Evolutionary conservation across 2,113 vertebrate genomes (phyloP), one percentile per base, ranked within the genome.

Genomic region (Vireo altiloquus): DNA sequence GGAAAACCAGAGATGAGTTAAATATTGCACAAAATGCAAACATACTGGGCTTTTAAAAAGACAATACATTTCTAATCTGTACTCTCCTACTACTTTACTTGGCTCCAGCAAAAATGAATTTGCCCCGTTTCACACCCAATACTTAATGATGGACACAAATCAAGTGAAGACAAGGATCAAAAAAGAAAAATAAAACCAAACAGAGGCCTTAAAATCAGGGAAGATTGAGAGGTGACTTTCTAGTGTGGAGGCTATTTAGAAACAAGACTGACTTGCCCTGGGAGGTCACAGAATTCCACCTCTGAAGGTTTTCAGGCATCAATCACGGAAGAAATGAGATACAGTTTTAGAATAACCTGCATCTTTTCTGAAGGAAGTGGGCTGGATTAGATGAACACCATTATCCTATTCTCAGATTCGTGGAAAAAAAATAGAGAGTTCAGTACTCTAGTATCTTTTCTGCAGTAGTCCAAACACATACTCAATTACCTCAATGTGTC

Each of bases 121-220:
- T 40, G 18, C 17, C 7, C 13, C 8, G 44, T 81, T 63, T 65
- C 52, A 70, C 1, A 4, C 17, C 20, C 35, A 53, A 18, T 25
- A 46, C 23, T 70, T 66, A 63, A 30, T 0, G 2, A 66, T 0
- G 0, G 30, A 85, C 21, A 15, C 1, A 30, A 52, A 82, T 64
- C 9, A 66, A 61, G 33, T 27, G 60, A 44, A 57, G 18, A 90
- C 7, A 28, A 13, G 10, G 10, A 84, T 5, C 7, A 42, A 16
- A 30, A 56, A 71, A 52, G 19, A 60, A 86, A 92, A 90, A 68
- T 18, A 68, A 77, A 81, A 77, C 1, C 47, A n/a, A 59, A 7
- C 3, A 61, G 47, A 84, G 12, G 6, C 25, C 52, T 78, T 54
- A 53, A 78, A 82, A 87, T 3, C 17, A 22, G 10, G 19, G 20